Percentiles rank a stretch among this genome's conserved stretches.
phyloP scores from a whole-genome alignment of 2,888 invertebrate species.

The Napeogenes inachia region DNA sequence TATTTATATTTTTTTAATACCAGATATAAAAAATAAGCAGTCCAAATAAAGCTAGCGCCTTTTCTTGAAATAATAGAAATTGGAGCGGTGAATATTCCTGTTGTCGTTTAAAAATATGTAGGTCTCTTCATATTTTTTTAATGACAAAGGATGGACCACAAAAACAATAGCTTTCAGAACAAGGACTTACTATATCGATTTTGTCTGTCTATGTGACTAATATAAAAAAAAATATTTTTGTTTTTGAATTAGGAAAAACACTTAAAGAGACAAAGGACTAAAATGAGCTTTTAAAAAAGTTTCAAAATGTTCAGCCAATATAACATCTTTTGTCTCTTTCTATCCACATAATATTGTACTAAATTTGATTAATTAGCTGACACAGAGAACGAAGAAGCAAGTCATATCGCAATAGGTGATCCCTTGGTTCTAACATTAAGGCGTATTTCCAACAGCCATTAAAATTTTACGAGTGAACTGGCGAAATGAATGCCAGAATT shows the following conservation, averaged over 20 bases:
- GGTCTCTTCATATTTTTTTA: conserved; percentile 20
- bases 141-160: conserved; percentile 7
- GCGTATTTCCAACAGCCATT: conserved; percentile 63
- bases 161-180: not conserved
- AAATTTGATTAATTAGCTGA: conserved; percentile 42
- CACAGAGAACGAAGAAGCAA: conserved; percentile 37
- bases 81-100: conserved; percentile 22
- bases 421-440: conserved; percentile 51
- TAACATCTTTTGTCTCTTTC: conserved; percentile 12
- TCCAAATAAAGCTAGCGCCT: conserved; percentile 19
- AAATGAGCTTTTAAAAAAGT: not conserved
- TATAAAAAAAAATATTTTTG: too few species aligned
- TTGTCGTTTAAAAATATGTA: conserved; percentile 24
- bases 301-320: not conserved
- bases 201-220: too few species aligned
- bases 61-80: conserved; percentile 28
- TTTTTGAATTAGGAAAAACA: too few species aligned
- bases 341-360: conserved; percentile 14
- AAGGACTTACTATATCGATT: not conserved
- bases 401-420: conserved; percentile 43
- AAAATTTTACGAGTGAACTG: conserved; percentile 74
- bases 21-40: not conserved
- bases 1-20: not conserved
- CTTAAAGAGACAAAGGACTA: too few species aligned
- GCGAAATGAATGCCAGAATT: conserved; percentile 72